These are phyloP conservation scores for Grus americana DNA, from an alignment of 2,113 vertebrate genomes.

Conservation along the genomic window DNA sequence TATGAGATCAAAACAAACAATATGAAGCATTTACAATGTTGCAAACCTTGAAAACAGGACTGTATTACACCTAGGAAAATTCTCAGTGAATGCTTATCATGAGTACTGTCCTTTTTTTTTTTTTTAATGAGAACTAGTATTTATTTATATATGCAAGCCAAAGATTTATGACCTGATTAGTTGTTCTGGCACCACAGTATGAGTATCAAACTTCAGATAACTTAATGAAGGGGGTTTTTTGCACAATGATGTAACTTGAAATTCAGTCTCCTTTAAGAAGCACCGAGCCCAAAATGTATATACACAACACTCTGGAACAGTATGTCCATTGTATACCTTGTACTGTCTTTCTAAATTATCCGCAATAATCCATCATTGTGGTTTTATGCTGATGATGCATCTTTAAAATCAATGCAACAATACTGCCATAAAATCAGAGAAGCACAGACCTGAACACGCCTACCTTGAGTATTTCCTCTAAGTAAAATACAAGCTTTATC, in stretches of 20 bases:
- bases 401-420: neutral
- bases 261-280: neutral
- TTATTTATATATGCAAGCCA: neutral
- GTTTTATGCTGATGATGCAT: neutral
- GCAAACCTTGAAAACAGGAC: neutral
- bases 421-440: neutral
- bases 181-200: neutral
- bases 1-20: neutral
- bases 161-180: constrained; percentile 2
- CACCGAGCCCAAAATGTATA: neutral
- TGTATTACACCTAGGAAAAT: neutral
- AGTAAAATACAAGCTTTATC: neutral
- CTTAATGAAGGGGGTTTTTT: neutral
- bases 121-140: neutral
- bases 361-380: neutral
- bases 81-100: neutral
- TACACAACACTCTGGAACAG: neutral
- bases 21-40: neutral
- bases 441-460: neutral
- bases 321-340: neutral
- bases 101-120: neutral
- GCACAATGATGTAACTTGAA: neutral
- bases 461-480: neutral
- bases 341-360: neutral
- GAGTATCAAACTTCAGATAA: constrained; percentile 8